phyloP scores from a whole-genome alignment of 2,888 invertebrate species.

The Rambutsinella grinnellia region DNA sequence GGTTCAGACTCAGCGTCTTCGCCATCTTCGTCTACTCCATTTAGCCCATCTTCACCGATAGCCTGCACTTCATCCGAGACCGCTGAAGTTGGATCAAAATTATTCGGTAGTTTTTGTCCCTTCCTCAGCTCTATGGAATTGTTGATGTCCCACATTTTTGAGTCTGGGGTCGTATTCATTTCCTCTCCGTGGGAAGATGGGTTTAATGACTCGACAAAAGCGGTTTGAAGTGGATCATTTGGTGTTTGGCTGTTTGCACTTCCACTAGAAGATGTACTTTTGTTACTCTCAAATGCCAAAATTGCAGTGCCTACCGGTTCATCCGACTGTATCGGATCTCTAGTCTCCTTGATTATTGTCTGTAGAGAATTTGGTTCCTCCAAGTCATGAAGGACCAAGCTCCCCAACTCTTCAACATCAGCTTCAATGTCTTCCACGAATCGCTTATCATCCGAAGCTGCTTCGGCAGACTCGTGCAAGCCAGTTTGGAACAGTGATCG shows the following conservation, averaged over 20 bases:
- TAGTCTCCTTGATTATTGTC: constrained; percentile 46
- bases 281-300: constrained; percentile 45
- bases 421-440: constrained; percentile 60
- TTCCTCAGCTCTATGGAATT: constrained; percentile 42
- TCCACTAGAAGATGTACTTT: background rate
- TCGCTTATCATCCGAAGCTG: constrained; percentile 32
- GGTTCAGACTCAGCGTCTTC: too few species aligned
- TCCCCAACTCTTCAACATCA: constrained; percentile 59
- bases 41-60: constrained; percentile 7
- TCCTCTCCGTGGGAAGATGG: background rate
- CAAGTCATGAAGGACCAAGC: constrained; percentile 62
- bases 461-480: constrained; percentile 8
- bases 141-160: constrained; percentile 33
- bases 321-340: constrained; percentile 34
- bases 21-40: constrained; percentile 26
- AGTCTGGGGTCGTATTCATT: background rate
- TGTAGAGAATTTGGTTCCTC: constrained; percentile 48
- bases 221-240: background rate
- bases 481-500: constrained; percentile 46
- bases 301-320: constrained; percentile 44
- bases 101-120: background rate
- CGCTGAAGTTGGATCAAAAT: background rate
- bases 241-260: background rate
- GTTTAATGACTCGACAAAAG: background rate
- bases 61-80: background rate